Evolutionary conservation across 2,888 invertebrate species (phyloP).

Genomic region (Chorisops tibialis): DNA sequence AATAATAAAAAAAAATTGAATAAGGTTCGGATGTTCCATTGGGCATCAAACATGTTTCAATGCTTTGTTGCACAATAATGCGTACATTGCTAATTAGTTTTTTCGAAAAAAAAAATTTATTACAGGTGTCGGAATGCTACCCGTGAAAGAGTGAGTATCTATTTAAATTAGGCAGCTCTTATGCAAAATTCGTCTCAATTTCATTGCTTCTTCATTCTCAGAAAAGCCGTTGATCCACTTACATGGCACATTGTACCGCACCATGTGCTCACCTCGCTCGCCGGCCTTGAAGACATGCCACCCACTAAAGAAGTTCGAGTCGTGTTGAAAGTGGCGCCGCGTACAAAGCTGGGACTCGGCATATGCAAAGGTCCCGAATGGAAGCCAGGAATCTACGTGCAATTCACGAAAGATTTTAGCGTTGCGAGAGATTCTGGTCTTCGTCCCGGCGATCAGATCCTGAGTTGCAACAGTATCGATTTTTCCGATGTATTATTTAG

Average conservation of each 20-base stretch:
- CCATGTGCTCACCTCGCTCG: conserved; percentile 27
- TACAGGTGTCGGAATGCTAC: conserved; percentile 90
- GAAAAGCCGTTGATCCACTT: conserved; percentile 70
- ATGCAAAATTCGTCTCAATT: neutral
- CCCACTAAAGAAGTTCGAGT: conserved; percentile 66
- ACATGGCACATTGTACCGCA: conserved; percentile 75
- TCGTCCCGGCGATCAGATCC: conserved; percentile 85
- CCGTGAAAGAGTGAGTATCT: conserved; percentile 86
- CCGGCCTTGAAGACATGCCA: conserved; percentile 39
- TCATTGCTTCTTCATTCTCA: conserved; percentile 41
- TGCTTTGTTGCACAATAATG: neutral
- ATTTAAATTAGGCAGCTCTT: neutral
- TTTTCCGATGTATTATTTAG: conserved; percentile 75
- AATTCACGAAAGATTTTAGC: conserved; percentile 85
- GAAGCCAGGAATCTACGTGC: conserved; percentile 84
- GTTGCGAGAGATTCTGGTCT: conserved; percentile 85
- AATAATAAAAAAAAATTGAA: no score
- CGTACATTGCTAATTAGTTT: neutral
- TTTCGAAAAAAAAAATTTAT: conserved; percentile 43
- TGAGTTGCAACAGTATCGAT: conserved; percentile 82
- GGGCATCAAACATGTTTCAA: neutral
- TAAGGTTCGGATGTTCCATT: no score
- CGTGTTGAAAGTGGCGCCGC: conserved; percentile 75
- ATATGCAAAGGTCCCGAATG: conserved; percentile 83
- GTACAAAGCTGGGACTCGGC: conserved; percentile 81